Base-by-base conservation (phyloP, 1,140 invertebrate genomes). In the Leptopilina boulardi region DNA sequence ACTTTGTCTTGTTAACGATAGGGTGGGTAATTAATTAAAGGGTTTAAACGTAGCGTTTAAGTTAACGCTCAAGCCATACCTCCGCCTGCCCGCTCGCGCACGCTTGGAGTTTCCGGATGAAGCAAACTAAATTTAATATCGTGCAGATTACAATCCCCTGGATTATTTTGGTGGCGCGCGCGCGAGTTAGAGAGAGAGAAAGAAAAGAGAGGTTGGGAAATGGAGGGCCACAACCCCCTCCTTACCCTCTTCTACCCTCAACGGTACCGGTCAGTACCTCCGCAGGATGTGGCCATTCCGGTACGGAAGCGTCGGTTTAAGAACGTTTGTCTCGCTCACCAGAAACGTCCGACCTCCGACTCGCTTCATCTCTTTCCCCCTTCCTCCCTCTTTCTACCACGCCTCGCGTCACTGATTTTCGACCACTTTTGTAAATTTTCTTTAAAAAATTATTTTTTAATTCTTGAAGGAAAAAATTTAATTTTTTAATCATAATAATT, bases 41-140 rank as follows among this genome's bases (percentile, higher is more conserved):
- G 83, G 80, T 83, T 85, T 85, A 82, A 85, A 84, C 81, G 76
- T 77, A 77, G 82, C 82, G 78, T 88, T 88, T 85, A 85, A 87
- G 84, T 87, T 82, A 87, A 87, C 79, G 80, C 79, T 80, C 83
- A 80, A 81, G 81, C 83, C 78, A 81, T 75, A 78, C 82, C 78
- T n/a, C n/a, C n/a, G n/a, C n/a, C n/a, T n/a, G n/a, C n/a, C n/a
- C n/a, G n/a, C n/a, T n/a, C n/a, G n/a, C n/a, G n/a, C n/a, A n/a
- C n/a, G 78, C 71, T 38, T 70, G 75, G 77, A 82, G 84, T 85
- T 85, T 84, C 87, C 82, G 86, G 76, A 79, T 76, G 66, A 56
- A 74, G 79, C 83, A 82, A 87, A 88, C 87, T 88, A 86, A 88
- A 89, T 89, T 89, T 88, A 89, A 88, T 88, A 87, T 86, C 80